Percentiles rank a stretch among this genome's conserved stretches.
Conservation (phyloP, 2,888 invertebrate species). For the Penaeus monodon region DNA sequence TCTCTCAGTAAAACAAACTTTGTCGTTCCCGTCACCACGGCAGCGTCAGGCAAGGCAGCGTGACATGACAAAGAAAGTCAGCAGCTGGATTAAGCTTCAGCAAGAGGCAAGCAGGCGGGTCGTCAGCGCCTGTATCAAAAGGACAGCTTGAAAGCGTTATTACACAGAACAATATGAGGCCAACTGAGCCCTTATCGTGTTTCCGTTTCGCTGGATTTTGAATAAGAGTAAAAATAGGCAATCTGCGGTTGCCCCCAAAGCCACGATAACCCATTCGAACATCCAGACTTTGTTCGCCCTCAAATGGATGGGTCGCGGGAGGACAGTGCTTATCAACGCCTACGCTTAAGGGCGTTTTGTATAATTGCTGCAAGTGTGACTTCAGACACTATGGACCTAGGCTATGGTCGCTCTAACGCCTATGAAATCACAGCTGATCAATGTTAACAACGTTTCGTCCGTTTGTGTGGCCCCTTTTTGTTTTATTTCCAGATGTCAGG, state of each 20-base stretch:
- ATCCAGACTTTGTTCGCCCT: neutral
- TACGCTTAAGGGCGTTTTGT: neutral
- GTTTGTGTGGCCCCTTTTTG: neutral
- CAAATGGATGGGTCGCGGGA: constrained; percentile 1
- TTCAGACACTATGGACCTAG: neutral
- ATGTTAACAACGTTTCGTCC: neutral
- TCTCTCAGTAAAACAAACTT: too few species aligned
- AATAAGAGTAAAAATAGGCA: constrained; percentile 19
- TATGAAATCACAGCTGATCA: constrained; percentile 6
- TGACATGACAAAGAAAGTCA: neutral
- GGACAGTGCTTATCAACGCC: neutral
- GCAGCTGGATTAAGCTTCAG: neutral
- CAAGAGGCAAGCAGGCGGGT: neutral
- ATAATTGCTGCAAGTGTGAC: neutral
- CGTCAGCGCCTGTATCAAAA: constrained; percentile 19
- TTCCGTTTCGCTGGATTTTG: constrained; percentile 11
- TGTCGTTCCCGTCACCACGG: neutral
- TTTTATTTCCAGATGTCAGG: constrained; percentile 34
- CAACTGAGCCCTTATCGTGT: constrained; percentile 10
- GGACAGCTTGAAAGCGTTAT: constrained; percentile 17
- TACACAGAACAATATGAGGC: neutral
- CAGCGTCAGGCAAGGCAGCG: neutral
- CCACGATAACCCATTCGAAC: constrained; percentile 12
- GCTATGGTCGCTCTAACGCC: neutral
- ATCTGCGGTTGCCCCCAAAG: constrained; percentile 18